Evolutionary conservation across 2,888 invertebrate species (phyloP).

Genomic region (Tridacna gigas): DNA sequence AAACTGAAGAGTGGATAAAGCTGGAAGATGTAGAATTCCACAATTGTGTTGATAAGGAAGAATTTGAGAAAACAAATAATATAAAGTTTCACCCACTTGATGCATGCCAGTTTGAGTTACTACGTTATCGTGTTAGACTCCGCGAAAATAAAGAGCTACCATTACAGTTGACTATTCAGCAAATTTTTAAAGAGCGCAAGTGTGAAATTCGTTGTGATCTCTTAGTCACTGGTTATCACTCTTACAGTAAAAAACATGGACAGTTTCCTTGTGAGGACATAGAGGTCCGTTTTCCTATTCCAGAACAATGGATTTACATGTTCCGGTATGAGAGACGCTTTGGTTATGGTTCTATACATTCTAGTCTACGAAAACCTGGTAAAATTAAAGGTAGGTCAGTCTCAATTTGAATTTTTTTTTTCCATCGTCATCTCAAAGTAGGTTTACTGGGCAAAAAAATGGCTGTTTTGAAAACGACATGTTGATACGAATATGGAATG

Average conservation of each 20-base stretch:
- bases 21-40: slow-evolving; percentile 98
- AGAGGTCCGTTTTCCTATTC: slow-evolving; percentile 95
- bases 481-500: no score
- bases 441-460: no score
- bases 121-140: slow-evolving; percentile 96
- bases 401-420: not conserved
- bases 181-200: slow-evolving; percentile 87
- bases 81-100: slow-evolving; percentile 92
- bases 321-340: slow-evolving; percentile 99
- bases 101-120: slow-evolving; percentile 98
- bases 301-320: slow-evolving; percentile 99
- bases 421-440: not conserved
- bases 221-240: slow-evolving; percentile 98
- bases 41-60: slow-evolving; percentile 95
- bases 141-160: slow-evolving; percentile 93
- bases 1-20: slow-evolving; percentile 99
- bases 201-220: slow-evolving; percentile 98
- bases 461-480: no score
- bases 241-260: slow-evolving; percentile 96
- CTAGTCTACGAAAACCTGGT: slow-evolving; percentile 88
- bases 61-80: slow-evolving; percentile 89
- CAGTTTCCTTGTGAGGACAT: slow-evolving; percentile 92
- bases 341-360: slow-evolving; percentile 98
- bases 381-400: slow-evolving; percentile 85
- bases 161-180: slow-evolving; percentile 95